phyloP scores from a whole-genome alignment of 1,140 invertebrate genomes.

The Stegodyphus mimosarum region DNA sequence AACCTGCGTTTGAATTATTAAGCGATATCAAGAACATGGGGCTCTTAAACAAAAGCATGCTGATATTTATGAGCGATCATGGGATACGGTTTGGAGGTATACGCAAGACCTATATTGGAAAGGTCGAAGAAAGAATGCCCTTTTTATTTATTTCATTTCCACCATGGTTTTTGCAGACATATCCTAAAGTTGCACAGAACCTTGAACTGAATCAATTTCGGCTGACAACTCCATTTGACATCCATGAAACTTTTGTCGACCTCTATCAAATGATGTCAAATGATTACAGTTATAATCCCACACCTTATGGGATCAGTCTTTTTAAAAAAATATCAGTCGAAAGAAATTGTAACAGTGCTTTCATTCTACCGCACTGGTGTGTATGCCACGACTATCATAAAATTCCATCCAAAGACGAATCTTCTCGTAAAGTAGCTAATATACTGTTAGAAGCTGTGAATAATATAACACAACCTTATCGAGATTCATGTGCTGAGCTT shows the following conservation, averaged over 20 bases:
- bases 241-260: conserved; percentile 68
- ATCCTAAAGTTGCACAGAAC: conserved; percentile 75
- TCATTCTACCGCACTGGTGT: conserved; percentile 68
- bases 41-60: conserved; percentile 71
- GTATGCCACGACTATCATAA: conserved; percentile 64
- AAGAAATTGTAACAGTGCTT: conserved; percentile 67
- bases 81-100: conserved; percentile 88
- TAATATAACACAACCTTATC: not conserved
- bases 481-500: not conserved
- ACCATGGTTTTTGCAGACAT: conserved; percentile 72
- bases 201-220: conserved; percentile 75
- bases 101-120: conserved; percentile 82
- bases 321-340: conserved; percentile 76
- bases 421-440: not conserved
- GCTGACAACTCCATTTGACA: conserved; percentile 70
- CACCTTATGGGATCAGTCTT: conserved; percentile 76
- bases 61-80: conserved; percentile 92
- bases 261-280: conserved; percentile 55
- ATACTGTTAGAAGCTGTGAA: not conserved
- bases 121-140: conserved; percentile 89
- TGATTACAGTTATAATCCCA: conserved; percentile 63
- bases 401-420: not conserved
- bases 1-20: conserved; percentile 65
- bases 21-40: conserved; percentile 63
- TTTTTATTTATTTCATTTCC: conserved; percentile 84